Conservation (phyloP, 2,797 vertebrate genomes). For the Takifugu ocellatus region DNA sequence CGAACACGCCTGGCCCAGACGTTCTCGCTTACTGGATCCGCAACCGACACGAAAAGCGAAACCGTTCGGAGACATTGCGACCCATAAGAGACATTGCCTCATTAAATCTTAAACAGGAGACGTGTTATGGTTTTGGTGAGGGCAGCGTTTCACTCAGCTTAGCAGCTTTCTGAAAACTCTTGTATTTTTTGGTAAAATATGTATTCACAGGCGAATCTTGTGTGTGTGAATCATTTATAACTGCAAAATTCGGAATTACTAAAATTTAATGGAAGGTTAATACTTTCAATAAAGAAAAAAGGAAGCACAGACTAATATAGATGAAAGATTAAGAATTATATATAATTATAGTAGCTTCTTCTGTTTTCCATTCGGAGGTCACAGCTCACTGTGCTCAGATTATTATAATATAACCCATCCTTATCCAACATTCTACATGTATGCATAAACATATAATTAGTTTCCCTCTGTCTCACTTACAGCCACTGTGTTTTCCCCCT, state of each 20-base stretch:
- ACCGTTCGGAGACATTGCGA: conserved; percentile 56
- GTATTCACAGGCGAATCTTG: too few species aligned
- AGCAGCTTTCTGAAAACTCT: conserved; percentile 30
- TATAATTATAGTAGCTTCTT: neutral
- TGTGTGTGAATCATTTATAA: too few species aligned
- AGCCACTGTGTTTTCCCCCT: conserved; percentile 19
- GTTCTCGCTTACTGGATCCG: conserved; percentile 46
- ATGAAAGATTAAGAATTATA: neutral
- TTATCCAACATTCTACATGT: conserved; percentile 24
- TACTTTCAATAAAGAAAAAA: neutral
- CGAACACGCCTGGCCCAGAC: conserved; percentile 50
- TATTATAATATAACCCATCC: conserved; percentile 10
- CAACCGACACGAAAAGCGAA: conserved; percentile 65
- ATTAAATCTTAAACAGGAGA: conserved; percentile 69
- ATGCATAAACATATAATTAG: conserved; percentile 49
- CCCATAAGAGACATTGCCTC: conserved; percentile 54
- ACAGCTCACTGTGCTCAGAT: conserved; percentile 19
- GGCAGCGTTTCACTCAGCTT: conserved; percentile 45
- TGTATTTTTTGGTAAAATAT: conserved; percentile 24
- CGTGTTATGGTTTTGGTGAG: conserved; percentile 37
- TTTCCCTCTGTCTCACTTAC: conserved; percentile 19
- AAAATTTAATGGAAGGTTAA: neutral
- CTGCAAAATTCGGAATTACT: too few species aligned
- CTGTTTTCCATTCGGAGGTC: conserved; percentile 13
- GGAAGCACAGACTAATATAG: neutral